Conservation (phyloP, 2,888 invertebrate species). For the Camponotus fellah region DNA sequence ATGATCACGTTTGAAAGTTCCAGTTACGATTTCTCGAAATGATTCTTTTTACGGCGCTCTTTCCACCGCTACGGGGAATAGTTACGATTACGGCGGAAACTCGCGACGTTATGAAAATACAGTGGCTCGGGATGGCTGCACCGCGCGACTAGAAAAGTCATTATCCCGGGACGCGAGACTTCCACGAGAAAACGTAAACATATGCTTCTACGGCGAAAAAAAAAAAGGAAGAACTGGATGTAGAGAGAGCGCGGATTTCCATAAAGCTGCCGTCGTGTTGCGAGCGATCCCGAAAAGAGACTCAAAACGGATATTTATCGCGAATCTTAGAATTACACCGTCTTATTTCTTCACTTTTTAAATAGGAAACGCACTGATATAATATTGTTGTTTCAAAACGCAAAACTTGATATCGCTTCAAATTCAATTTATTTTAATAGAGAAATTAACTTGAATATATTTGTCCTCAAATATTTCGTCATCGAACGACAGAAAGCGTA, state of each 20-base stretch:
- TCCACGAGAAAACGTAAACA: conserved; percentile 44
- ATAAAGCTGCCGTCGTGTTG: background rate
- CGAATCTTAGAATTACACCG: background rate
- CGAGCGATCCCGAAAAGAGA: background rate
- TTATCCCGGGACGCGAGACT: conserved; percentile 43
- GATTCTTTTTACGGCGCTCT: conserved; percentile 56
- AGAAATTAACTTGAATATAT: background rate
- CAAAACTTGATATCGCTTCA: background rate
- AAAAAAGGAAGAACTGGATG: background rate
- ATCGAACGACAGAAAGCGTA: background rate
- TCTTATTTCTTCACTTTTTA: background rate
- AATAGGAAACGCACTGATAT: background rate
- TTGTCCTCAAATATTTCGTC: background rate
- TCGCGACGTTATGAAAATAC: conserved; percentile 59
- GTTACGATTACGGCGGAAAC: conserved; percentile 55
- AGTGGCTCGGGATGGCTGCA: conserved; percentile 38
- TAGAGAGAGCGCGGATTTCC: conserved; percentile 27
- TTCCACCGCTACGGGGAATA: conserved; percentile 33
- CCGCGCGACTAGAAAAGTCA: conserved; percentile 41
- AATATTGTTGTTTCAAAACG: background rate
- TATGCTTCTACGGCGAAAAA: conserved; percentile 18
- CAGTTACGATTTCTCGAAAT: conserved; percentile 57
- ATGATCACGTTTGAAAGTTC: conserved; percentile 57
- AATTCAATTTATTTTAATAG: background rate
- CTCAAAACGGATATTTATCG: background rate